phyloP scores from a whole-genome alignment of 1,140 invertebrate genomes.

The Nasonia giraulti region DNA sequence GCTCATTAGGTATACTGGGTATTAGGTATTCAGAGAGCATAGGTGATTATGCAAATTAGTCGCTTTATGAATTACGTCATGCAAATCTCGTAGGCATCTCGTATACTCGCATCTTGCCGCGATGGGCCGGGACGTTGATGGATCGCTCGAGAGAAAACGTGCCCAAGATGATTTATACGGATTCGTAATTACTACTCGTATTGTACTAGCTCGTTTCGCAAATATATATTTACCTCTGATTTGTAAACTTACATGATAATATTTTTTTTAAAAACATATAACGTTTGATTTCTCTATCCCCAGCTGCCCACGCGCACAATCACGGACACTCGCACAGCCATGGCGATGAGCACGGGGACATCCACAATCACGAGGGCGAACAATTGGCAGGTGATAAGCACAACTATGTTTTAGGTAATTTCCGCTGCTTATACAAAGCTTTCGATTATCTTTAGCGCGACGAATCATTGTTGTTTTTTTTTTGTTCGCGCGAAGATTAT shows the following conservation, averaged over 20 bases:
- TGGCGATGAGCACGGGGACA: slow-evolving; percentile 47
- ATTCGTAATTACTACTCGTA: background rate
- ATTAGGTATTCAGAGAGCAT: slow-evolving; percentile 6
- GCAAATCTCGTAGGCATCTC: slow-evolving; percentile 49
- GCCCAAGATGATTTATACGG: background rate
- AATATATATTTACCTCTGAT: background rate
- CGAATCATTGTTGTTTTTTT: too few species aligned
- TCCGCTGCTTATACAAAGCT: background rate
- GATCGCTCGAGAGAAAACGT: background rate
- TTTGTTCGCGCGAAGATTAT: background rate
- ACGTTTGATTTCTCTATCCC: slow-evolving; percentile 54
- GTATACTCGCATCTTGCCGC: slow-evolving; percentile 18
- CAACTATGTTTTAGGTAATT: slow-evolving; percentile 49
- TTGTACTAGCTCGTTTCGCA: background rate
- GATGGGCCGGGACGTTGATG: background rate
- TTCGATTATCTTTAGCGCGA: background rate
- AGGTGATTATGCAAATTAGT: slow-evolving; percentile 51
- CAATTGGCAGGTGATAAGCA: slow-evolving; percentile 36
- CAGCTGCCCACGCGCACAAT: slow-evolving; percentile 68
- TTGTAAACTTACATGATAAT: background rate
- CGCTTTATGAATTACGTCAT: slow-evolving; percentile 50
- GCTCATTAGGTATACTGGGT: too few species aligned
- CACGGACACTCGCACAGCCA: slow-evolving; percentile 60
- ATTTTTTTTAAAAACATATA: background rate
- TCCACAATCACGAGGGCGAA: slow-evolving; percentile 32